Evolutionary conservation across 2,888 invertebrate genomes (phyloP).

Genomic region (Fragum fragum): DNA sequence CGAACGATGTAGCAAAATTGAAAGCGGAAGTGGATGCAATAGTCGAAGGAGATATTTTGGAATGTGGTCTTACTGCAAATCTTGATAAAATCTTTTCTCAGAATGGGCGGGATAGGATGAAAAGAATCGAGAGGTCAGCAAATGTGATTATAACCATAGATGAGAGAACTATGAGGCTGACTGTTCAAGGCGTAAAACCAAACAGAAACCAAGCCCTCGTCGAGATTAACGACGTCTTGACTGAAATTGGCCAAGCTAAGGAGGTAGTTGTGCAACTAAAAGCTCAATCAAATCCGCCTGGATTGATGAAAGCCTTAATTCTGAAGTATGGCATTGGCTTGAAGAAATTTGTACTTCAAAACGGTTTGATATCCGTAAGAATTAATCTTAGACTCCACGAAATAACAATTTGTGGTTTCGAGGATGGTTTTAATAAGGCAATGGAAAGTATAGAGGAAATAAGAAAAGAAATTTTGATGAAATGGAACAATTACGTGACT

Average conservation of each 20-base stretch:
- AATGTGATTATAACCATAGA: constrained; percentile 63
- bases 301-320: constrained; percentile 76
- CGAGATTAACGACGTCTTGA: constrained; percentile 56
- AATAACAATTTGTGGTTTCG: constrained; percentile 64
- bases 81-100: constrained; percentile 57
- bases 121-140: constrained; percentile 57
- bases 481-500: background rate
- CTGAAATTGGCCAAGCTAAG: constrained; percentile 19
- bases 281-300: constrained; percentile 70
- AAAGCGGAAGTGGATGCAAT: constrained; percentile 62
- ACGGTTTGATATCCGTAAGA: constrained; percentile 53
- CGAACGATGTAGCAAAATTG: constrained; percentile 55
- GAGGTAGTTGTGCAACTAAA: constrained; percentile 61
- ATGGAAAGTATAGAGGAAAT: constrained; percentile 46
- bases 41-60: constrained; percentile 65
- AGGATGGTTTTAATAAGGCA: constrained; percentile 60
- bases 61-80: constrained; percentile 46
- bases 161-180: constrained; percentile 61
- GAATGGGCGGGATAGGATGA: constrained; percentile 57
- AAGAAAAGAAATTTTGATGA: background rate
- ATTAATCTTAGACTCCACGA: constrained; percentile 67
- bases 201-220: constrained; percentile 46
- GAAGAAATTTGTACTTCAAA: constrained; percentile 56
- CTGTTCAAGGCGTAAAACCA: constrained; percentile 62
- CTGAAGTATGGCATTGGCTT: constrained; percentile 67